These are phyloP conservation scores for Podarcis siculus DNA, from an alignment of 2,797 vertebrate genomes.

Conservation along the genomic window DNA sequence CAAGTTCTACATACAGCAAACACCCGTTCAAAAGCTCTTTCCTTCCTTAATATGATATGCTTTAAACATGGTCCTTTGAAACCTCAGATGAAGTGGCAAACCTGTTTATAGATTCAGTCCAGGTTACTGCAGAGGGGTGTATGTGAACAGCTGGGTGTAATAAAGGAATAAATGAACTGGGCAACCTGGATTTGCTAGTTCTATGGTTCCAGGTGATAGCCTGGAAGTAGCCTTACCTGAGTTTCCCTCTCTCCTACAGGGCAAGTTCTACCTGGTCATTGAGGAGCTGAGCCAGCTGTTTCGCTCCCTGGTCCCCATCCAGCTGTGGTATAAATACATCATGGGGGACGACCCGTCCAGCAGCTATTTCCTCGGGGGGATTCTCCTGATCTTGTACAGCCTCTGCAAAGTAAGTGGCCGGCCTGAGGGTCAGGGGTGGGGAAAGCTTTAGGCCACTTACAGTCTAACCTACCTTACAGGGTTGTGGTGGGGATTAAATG, in stretches of 20 bases:
- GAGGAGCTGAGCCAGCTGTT: constrained; percentile 98
- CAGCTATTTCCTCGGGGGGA: constrained; percentile 93
- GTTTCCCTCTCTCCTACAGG: constrained; percentile 77
- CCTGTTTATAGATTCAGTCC: neutral
- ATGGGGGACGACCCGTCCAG: constrained; percentile 93
- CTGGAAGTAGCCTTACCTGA: neutral
- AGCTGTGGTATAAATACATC: constrained; percentile 99
- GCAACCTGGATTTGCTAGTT: too few relatives aligned
- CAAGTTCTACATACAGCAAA: too few relatives aligned
- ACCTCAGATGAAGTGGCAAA: neutral
- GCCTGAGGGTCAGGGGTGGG: neutral
- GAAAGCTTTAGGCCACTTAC: too few relatives aligned
- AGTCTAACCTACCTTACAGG: too few relatives aligned
- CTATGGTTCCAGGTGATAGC: neutral
- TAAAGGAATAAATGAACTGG: too few relatives aligned
- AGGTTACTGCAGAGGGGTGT: neutral
- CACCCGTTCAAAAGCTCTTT: neutral
- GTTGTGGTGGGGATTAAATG: too few relatives aligned
- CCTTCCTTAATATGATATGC: neutral
- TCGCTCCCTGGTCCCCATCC: constrained; percentile 94
- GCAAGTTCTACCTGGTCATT: constrained; percentile 94
- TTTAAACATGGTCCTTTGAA: neutral
- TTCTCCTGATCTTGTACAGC: constrained; percentile 94
- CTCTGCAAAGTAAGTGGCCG: constrained; percentile 89
- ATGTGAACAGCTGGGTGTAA: too few relatives aligned